Conservation (phyloP, 2,888 invertebrate species). For the Eupithecia dodoneata region DNA sequence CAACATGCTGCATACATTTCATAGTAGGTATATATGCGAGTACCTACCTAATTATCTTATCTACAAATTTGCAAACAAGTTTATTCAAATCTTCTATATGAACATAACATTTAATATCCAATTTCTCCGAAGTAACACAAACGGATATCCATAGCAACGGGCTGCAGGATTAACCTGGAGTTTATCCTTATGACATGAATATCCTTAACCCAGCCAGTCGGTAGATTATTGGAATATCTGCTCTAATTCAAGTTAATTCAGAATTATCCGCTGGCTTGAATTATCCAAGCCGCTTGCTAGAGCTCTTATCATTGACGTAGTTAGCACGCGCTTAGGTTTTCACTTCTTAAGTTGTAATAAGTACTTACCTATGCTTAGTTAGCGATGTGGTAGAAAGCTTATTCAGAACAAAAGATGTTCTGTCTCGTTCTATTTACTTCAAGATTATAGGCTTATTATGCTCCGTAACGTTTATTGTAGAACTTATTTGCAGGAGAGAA, state of each 20-base stretch:
- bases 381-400: neutral
- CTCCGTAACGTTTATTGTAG: neutral
- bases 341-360: neutral
- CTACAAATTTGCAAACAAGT: neutral
- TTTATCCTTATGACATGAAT: constrained; percentile 20
- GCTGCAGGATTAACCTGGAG: constrained; percentile 19
- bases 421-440: neutral
- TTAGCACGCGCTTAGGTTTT: neutral
- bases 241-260: neutral
- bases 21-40: neutral
- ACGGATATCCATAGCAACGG: constrained; percentile 7
- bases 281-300: neutral
- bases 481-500: neutral
- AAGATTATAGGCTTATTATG: neutral
- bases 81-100: neutral
- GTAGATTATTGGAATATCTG: constrained; percentile 7
- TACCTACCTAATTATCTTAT: neutral
- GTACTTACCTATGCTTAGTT: neutral
- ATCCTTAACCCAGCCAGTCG: neutral
- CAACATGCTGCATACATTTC: neutral
- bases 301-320: neutral
- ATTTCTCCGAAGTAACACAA: neutral
- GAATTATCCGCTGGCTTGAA: neutral
- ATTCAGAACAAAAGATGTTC: neutral
- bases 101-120: neutral